Percentiles rank a stretch among this genome's conserved stretches.
These are phyloP conservation scores for Enteromius afrohamiltoni DNA, from an alignment of 2,797 vertebrate genomes.

Conservation along the genomic window DNA sequence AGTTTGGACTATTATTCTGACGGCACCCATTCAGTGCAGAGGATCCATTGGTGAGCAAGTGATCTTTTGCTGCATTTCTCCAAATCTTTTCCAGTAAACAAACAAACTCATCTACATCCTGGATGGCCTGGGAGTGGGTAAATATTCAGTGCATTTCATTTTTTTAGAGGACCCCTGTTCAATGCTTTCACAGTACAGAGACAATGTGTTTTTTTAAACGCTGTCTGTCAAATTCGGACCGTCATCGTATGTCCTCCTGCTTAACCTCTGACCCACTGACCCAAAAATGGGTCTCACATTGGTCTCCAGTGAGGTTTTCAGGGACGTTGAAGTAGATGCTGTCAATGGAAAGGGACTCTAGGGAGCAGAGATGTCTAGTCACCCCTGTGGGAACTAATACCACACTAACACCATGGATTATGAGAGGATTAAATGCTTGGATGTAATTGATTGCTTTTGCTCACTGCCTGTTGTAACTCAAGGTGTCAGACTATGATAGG, in stretches of 20 bases:
- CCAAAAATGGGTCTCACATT: constrained; percentile 51
- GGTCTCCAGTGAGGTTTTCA: constrained; percentile 44
- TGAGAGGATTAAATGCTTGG: constrained; percentile 56
- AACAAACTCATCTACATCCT: background rate
- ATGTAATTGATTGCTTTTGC: constrained; percentile 54
- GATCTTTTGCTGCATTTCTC: background rate
- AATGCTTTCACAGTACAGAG: background rate
- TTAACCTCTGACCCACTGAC: constrained; percentile 57
- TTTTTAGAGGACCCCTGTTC: background rate
- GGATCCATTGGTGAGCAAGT: background rate
- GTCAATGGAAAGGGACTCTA: constrained; percentile 35
- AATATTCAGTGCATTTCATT: background rate
- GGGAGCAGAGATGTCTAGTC: constrained; percentile 46
- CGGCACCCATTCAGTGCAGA: background rate
- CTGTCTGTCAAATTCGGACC: constrained; percentile 42
- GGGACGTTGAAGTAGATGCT: constrained; percentile 41
- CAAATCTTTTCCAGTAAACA: background rate
- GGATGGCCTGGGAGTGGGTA: background rate
- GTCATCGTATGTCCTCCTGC: constrained; percentile 22
- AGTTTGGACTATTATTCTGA: background rate
- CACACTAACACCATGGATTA: constrained; percentile 51
- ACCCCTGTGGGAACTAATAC: constrained; percentile 41
- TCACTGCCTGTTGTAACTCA: constrained; percentile 34
- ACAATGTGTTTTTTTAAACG: background rate
- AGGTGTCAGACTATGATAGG: constrained; percentile 41